Evolutionary conservation across 2,888 invertebrate genomes (phyloP).

Genomic region (Caenorhabditis imperialis): DNA sequence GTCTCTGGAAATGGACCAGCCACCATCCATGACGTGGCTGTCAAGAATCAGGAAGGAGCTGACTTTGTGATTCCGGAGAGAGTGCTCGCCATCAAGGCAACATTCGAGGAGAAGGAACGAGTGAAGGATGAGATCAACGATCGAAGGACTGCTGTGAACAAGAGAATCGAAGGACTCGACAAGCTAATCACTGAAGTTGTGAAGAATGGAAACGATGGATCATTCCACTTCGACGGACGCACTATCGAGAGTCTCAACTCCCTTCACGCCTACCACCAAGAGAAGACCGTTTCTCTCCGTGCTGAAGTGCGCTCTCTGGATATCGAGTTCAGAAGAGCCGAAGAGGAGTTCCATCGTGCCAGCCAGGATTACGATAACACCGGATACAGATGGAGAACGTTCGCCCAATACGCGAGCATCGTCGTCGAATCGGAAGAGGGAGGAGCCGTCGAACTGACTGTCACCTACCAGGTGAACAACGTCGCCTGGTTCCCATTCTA

Average conservation of each 20-base stretch:
- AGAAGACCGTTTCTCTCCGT: neutral
- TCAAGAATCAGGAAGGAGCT: conserved; percentile 49
- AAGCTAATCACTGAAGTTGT: conserved; percentile 26
- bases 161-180: conserved; percentile 40
- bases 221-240: conserved; percentile 12
- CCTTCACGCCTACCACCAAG: conserved; percentile 3
- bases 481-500: conserved; percentile 72
- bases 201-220: conserved; percentile 19
- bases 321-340: neutral
- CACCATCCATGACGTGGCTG: conserved; percentile 68
- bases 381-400: neutral
- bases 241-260: conserved; percentile 4
- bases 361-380: conserved; percentile 1
- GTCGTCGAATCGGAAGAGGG: conserved; percentile 16
- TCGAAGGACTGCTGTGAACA: conserved; percentile 20
- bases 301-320: neutral
- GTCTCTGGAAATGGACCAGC: conserved; percentile 68
- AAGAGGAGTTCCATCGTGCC: neutral
- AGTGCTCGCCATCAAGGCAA: conserved; percentile 1
- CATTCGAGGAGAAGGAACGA: conserved; percentile 6
- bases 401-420: neutral
- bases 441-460: conserved; percentile 21
- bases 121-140: conserved; percentile 8
- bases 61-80: conserved; percentile 1
- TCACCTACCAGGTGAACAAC: conserved; percentile 62